A percentile compares a stretch with the other conserved stretches of the same genome.
Evolutionary conservation across 2,797 vertebrate genomes (phyloP).

Genomic region (Serranus cabrilla): DNA sequence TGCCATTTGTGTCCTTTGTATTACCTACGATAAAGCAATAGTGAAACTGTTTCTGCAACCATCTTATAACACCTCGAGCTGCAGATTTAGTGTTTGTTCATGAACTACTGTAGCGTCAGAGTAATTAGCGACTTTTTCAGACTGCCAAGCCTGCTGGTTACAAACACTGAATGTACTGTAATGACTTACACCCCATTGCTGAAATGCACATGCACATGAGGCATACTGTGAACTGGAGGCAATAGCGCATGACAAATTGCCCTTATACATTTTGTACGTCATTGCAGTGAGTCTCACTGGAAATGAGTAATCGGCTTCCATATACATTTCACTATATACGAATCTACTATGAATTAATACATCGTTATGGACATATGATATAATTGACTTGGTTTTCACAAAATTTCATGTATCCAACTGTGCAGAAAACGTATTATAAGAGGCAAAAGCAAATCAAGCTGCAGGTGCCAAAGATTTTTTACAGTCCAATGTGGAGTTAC

Average conservation of each 20-base stretch:
- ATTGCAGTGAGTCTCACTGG: constrained; percentile 22
- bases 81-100: constrained; percentile 32
- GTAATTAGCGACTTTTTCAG: constrained; percentile 34
- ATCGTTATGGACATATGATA: constrained; percentile 20
- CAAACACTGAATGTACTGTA: constrained; percentile 18
- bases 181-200: constrained; percentile 24
- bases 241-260: constrained; percentile 44
- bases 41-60: neutral
- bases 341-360: constrained; percentile 12
- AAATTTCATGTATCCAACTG: constrained; percentile 11
- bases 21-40: constrained; percentile 1
- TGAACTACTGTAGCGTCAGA: constrained; percentile 20
- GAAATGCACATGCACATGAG: constrained; percentile 37
- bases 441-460: constrained; percentile 23
- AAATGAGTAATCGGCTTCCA: constrained; percentile 45
- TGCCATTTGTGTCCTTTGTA: neutral
- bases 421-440: neutral
- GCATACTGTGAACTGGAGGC: constrained; percentile 39
- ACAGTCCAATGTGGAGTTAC: constrained; percentile 3
- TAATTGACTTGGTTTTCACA: constrained; percentile 8
- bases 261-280: constrained; percentile 21
- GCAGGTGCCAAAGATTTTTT: neutral
- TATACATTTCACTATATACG: constrained; percentile 25
- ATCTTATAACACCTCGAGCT: neutral
- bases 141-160: constrained; percentile 20